Evolutionary conservation across 2,113 vertebrate species (phyloP).

Genomic region (Thamnaconus septentrionalis): DNA sequence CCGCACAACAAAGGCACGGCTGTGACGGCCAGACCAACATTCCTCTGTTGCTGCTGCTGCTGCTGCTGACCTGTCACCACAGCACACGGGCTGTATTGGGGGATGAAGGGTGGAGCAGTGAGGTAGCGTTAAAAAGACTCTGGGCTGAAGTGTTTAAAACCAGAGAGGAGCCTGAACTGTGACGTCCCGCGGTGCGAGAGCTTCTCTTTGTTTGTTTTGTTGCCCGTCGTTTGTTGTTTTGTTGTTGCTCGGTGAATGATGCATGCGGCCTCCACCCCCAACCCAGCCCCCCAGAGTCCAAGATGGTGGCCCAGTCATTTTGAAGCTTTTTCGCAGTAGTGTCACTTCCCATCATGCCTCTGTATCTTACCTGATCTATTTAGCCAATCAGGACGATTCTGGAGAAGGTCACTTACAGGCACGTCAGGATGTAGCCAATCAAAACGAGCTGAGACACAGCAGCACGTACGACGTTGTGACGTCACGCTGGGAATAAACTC

Average conservation of each 20-base stretch:
- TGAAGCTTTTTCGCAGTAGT: too few species aligned
- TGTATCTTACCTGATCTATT: too few species aligned
- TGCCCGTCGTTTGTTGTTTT: not conserved
- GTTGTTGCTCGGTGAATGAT: constrained; percentile 19
- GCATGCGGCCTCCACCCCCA: not conserved
- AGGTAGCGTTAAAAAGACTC: not conserved
- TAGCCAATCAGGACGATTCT: too few species aligned
- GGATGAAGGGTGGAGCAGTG: not conserved
- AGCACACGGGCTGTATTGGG: not conserved
- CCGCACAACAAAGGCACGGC: constrained; percentile 65
- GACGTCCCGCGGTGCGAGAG: constrained; percentile 27
- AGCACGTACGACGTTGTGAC: too few species aligned
- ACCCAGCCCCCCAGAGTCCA: too few species aligned
- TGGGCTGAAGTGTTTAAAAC: constrained; percentile 24
- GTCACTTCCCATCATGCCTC: too few species aligned
- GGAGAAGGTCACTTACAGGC: too few species aligned
- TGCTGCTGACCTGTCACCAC: constrained; percentile 63
- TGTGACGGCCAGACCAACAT: constrained; percentile 21
- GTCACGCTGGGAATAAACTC: too few species aligned
- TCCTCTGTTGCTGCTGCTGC: constrained; percentile 23
- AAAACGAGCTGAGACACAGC: too few species aligned
- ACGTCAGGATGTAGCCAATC: too few species aligned
- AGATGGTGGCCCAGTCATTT: too few species aligned
- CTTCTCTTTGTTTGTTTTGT: constrained; percentile 27
- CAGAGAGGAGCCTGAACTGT: constrained; percentile 14